Percentiles rank a stretch among this genome's conserved stretches.
Evolutionary conservation across 2,888 invertebrate genomes (phyloP).

Genomic region (Drosophila tripunctata): DNA sequence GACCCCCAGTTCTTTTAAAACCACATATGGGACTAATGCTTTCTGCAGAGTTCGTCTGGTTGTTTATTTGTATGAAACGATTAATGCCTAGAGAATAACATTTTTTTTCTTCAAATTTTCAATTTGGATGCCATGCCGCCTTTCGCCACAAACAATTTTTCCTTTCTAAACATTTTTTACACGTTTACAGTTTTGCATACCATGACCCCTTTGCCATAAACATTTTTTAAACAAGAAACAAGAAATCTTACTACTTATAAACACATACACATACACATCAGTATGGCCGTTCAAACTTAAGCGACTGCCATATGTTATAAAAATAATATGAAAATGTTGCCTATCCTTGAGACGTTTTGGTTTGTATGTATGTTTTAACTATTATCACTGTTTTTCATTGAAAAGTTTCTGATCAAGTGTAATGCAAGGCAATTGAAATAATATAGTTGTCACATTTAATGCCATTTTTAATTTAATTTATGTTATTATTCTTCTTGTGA

Average conservation of each 20-base stretch:
- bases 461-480: slow-evolving; percentile 20
- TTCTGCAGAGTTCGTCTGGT: too few species aligned
- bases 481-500: slow-evolving; percentile 22
- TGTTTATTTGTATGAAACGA: too few species aligned
- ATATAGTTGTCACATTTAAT: slow-evolving; percentile 23
- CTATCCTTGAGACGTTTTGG: slow-evolving; percentile 2
- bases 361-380: slow-evolving; percentile 3
- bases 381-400: slow-evolving; percentile 20
- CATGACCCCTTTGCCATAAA: too few species aligned
- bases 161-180: too few species aligned
- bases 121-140: too few species aligned
- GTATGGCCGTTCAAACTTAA: slow-evolving; percentile 12
- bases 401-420: slow-evolving; percentile 69
- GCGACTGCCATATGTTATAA: slow-evolving; percentile 59
- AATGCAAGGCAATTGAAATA: slow-evolving; percentile 24
- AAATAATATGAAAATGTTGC: slow-evolving; percentile 16
- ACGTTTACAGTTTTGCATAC: too few species aligned
- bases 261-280: neutral
- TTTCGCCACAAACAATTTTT: too few species aligned
- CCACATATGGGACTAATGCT: too few species aligned
- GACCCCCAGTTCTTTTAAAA: neutral
- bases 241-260: too few species aligned
- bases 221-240: too few species aligned
- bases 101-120: too few species aligned
- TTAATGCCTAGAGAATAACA: too few species aligned